These are phyloP conservation scores for Cyanistes caeruleus DNA, from an alignment of 2,113 vertebrate species.

Conservation along the genomic window DNA sequence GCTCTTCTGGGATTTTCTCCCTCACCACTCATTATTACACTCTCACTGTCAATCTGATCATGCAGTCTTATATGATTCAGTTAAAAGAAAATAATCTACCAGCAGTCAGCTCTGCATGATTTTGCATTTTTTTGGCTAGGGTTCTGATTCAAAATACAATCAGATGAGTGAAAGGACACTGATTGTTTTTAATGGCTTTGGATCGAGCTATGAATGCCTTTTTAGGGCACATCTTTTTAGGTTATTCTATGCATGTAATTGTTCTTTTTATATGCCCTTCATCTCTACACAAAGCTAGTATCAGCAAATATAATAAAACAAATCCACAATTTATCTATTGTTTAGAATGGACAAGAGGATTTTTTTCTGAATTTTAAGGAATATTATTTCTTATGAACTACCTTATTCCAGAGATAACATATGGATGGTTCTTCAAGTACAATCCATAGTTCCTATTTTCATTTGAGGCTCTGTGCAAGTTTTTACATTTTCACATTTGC, in stretches of 20 bases:
- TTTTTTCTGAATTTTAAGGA: neutral
- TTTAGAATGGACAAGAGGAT: neutral
- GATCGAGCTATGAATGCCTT: neutral
- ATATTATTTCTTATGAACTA: neutral
- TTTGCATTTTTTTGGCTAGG: neutral
- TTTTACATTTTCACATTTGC: constrained; percentile 40
- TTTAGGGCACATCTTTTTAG: neutral
- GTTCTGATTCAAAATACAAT: neutral
- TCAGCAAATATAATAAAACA: neutral
- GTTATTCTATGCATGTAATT: neutral
- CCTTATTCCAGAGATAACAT: neutral
- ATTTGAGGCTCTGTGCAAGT: neutral
- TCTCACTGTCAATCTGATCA: neutral
- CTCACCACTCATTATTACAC: neutral
- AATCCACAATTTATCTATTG: neutral
- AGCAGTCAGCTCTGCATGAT: neutral
- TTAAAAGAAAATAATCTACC: neutral
- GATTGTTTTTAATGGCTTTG: neutral
- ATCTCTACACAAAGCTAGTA: neutral
- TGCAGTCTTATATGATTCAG: neutral
- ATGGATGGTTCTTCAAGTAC: neutral
- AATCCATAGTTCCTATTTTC: neutral
- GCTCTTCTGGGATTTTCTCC: constrained; percentile 8
- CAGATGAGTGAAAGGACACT: neutral
- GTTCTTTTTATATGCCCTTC: neutral